These are phyloP conservation scores for Gasterosteus nipponicus DNA, from an alignment of 2,113 vertebrate genomes.

Conservation along the genomic window DNA sequence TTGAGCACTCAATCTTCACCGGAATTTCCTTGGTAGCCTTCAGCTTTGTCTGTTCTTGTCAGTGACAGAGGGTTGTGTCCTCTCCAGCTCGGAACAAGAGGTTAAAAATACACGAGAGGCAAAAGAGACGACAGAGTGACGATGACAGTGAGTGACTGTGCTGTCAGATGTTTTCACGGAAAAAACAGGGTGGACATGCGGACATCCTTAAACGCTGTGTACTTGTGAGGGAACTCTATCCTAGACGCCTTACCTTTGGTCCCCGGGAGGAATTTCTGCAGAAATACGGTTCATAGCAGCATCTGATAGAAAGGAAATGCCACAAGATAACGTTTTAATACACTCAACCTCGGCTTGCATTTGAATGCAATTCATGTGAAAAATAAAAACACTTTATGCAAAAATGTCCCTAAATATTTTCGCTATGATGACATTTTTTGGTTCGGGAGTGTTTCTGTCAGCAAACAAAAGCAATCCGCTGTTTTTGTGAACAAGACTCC, in stretches of 20 bases:
- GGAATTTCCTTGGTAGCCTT: background rate
- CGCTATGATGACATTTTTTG: background rate
- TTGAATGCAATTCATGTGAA: background rate
- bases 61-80: background rate
- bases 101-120: constrained; percentile 60
- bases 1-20: background rate
- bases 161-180: constrained; percentile 64
- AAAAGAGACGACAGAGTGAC: constrained; percentile 34
- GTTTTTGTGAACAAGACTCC: constrained; percentile 37
- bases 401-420: background rate
- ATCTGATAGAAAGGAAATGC: background rate
- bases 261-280: constrained; percentile 27
- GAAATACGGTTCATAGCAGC: constrained; percentile 16
- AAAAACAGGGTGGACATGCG: constrained; percentile 70
- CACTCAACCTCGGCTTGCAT: background rate
- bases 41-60: background rate
- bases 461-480: constrained; percentile 14
- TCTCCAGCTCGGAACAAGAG: constrained; percentile 30
- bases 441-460: constrained; percentile 7
- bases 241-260: constrained; percentile 53
- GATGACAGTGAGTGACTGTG: constrained; percentile 57
- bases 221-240: constrained; percentile 65
- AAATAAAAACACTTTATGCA: background rate
- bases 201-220: constrained; percentile 68
- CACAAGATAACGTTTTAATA: background rate